These are phyloP conservation scores for Odontothrips loti DNA, from an alignment of 2,888 invertebrate genomes.

Conservation along the genomic window DNA sequence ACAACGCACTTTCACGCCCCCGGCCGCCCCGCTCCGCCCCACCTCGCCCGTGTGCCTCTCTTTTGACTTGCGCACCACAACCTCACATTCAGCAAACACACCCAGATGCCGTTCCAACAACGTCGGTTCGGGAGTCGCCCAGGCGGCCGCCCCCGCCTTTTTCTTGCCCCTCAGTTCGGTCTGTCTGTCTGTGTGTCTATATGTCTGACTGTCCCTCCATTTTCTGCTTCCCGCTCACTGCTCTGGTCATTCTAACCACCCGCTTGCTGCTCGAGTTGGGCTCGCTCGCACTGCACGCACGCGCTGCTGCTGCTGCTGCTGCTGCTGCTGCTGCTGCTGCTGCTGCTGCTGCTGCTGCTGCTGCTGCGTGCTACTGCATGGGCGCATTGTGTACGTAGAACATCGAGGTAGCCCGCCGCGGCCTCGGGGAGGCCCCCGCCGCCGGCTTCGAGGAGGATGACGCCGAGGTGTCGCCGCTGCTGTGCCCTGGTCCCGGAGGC, in stretches of 20 bases:
- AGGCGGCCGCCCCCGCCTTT: background rate
- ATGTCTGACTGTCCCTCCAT: background rate
- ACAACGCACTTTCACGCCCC: background rate
- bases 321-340: background rate
- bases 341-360: background rate
- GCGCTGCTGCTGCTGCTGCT: background rate
- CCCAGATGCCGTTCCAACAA: too few relatives aligned
- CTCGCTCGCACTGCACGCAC: background rate
- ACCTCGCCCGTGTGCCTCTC: background rate
- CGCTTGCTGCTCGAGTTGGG: background rate
- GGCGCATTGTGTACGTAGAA: background rate
- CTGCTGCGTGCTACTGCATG: background rate
- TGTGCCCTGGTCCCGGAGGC: background rate
- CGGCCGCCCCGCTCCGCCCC: background rate
- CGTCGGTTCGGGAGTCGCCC: too few relatives aligned
- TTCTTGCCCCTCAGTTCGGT: background rate
- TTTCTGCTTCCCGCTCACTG: background rate
- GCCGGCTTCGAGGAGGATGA: background rate
- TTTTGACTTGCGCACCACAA: background rate
- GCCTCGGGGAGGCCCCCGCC: constrained; percentile 1
- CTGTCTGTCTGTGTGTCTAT: background rate
- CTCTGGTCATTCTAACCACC: background rate
- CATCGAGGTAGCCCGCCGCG: constrained; percentile 18
- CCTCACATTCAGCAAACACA: too few relatives aligned
- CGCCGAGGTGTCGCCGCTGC: background rate